Conservation (phyloP, 2,888 invertebrate species). For the Diplolepis rosae region DNA sequence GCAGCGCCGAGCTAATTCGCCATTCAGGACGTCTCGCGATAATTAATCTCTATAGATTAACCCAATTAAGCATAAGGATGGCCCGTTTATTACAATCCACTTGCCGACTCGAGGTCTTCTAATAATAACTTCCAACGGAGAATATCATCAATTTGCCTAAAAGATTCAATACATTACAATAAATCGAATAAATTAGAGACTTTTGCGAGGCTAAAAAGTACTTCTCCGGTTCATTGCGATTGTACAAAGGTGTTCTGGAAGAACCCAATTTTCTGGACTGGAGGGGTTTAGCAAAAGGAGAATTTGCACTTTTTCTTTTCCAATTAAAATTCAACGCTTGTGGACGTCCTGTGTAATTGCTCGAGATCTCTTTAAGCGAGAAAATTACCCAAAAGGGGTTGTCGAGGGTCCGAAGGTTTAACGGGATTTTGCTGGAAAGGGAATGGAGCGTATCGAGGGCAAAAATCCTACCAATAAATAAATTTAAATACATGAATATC, state of each 20-base stretch:
- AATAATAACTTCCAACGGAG: constrained; percentile 57
- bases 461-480: constrained; percentile 72
- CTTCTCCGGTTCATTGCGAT: constrained; percentile 18
- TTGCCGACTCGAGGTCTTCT: constrained; percentile 37
- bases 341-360: constrained; percentile 70
- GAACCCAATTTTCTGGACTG: neutral
- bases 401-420: constrained; percentile 55
- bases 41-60: constrained; percentile 67
- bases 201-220: constrained; percentile 25
- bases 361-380: constrained; percentile 71
- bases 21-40: constrained; percentile 56
- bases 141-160: constrained; percentile 59
- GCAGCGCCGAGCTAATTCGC: constrained; percentile 51
- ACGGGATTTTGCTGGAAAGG: constrained; percentile 5
- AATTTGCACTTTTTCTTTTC: constrained; percentile 58
- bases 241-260: constrained; percentile 2
- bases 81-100: constrained; percentile 57
- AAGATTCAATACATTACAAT: constrained; percentile 61
- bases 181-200: constrained; percentile 55
- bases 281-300: constrained; percentile 17
- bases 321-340: constrained; percentile 73
- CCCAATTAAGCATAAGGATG: constrained; percentile 64
- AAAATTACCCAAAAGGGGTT: constrained; percentile 72
- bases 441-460: constrained; percentile 46
- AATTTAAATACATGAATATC: constrained; percentile 73